A percentile compares a stretch with the other conserved stretches of the same genome.
These are phyloP conservation scores for Ceyx erithaca DNA, from an alignment of 2,797 vertebrate genomes.

Conservation along the genomic window DNA sequence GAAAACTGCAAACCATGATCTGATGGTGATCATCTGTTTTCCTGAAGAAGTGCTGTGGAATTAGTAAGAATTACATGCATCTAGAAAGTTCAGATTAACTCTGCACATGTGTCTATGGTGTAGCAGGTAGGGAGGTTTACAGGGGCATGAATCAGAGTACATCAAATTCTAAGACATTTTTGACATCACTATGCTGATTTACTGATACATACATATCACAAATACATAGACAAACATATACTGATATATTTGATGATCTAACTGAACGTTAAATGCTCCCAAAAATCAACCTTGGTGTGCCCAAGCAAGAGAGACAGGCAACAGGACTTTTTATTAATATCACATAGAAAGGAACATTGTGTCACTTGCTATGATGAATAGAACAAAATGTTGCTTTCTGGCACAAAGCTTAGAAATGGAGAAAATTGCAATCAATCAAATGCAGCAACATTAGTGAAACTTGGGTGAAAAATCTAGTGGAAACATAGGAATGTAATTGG, in stretches of 20 bases:
- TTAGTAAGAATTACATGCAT: not conserved
- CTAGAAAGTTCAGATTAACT: not conserved
- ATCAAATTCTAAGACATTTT: not conserved
- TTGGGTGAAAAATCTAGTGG: slow-evolving; percentile 20
- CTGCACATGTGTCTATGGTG: not conserved
- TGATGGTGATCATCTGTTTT: not conserved
- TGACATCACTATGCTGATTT: not conserved
- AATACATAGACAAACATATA: no score
- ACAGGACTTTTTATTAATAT: slow-evolving; percentile 69
- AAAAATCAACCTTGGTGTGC: slow-evolving; percentile 31
- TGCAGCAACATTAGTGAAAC: slow-evolving; percentile 47
- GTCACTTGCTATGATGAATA: slow-evolving; percentile 58
- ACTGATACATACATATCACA: no score
- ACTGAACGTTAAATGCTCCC: slow-evolving; percentile 18
- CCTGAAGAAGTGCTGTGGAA: not conserved
- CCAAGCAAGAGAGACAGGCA: slow-evolving; percentile 43
- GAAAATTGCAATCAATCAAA: slow-evolving; percentile 69
- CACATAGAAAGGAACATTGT: slow-evolving; percentile 55
- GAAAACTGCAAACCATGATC: not conserved
- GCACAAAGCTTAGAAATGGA: slow-evolving; percentile 61
- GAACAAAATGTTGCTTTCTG: slow-evolving; percentile 68
- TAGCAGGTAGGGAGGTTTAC: not conserved
- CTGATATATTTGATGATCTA: not conserved
- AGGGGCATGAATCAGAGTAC: not conserved
- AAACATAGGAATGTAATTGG: not conserved